Evolutionary conservation across 2,888 invertebrate species (phyloP), one percentile per base, ranked within the genome.

Genomic region (Anthoptus insignis): DNA sequence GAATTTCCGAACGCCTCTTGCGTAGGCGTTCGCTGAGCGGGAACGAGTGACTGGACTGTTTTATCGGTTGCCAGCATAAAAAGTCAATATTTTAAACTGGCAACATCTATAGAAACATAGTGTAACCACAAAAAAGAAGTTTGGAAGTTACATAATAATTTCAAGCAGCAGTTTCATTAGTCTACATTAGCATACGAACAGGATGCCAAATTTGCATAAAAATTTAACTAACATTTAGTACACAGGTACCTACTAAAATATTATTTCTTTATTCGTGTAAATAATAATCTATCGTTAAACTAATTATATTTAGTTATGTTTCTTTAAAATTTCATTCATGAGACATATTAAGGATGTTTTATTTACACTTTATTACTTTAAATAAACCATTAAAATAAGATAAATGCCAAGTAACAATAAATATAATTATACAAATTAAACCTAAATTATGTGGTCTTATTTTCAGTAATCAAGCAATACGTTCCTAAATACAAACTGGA

Each of bases 1-100:
- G 83, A 88, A 84, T 83, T 83, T 84, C 79, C 76, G 79, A 87
- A 84, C 84, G 84, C 78, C 81, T 81, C 79, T 76, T 67, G 75
- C 76, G 89, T 87, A 81, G 88, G 89, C 79, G 81, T 78, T 70
- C 63, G 68, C 63, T 69, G 74, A 70, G 79, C 69, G 70, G 72
- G 73, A 73, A 76, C 74, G 78, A 68, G 71, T 75, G 72, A 71
- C 67, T 70, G 68, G 73, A 71, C 73, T 76, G 77, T 76, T 74
- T 75, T 64, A 64, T 63, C 37, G 14, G 42, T 58, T 58, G 64
- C 60, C 64, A 65, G 58, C 58, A 61, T 60, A 58, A 68, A 64
- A 66, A 66, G 49, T 52, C 45, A 59, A 47, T 59, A 53, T 57
- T 57, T 52, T 19, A 22, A 42, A 52, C 58, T 64, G 39, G 39